Evolutionary conservation across 2,888 invertebrate species (phyloP).

Genomic region (Acronicta aceris): DNA sequence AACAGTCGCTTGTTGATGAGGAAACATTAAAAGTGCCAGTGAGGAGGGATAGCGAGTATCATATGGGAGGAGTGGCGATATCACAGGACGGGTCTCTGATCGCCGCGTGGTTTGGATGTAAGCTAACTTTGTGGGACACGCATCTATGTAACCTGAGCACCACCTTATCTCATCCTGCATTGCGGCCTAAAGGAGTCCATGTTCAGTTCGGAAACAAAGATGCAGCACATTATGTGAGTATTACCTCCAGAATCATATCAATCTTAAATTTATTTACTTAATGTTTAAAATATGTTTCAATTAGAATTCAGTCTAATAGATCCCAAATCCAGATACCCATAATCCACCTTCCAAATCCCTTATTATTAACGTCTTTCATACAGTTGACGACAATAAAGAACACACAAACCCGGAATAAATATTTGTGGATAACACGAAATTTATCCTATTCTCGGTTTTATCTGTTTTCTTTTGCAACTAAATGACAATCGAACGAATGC

Average conservation of each 20-base stretch:
- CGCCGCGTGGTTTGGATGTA: constrained; percentile 87
- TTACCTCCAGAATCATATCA: neutral
- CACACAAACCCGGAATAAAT: too few relatives aligned
- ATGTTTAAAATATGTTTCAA: too few relatives aligned
- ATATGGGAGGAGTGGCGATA: constrained; percentile 83
- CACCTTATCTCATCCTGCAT: constrained; percentile 80
- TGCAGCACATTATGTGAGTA: constrained; percentile 85
- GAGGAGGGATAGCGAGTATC: constrained; percentile 63
- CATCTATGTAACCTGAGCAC: constrained; percentile 79
- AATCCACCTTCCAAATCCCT: too few relatives aligned
- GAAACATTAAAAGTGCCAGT: constrained; percentile 54
- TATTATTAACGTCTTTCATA: too few relatives aligned
- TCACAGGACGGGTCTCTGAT: constrained; percentile 85
- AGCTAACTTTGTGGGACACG: constrained; percentile 84
- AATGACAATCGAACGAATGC: too few relatives aligned
- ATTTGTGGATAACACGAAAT: too few relatives aligned
- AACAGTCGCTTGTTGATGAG: constrained; percentile 57
- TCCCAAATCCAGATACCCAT: too few relatives aligned
- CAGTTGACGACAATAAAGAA: too few relatives aligned
- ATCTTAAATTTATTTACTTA: too few relatives aligned
- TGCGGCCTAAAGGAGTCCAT: constrained; percentile 80
- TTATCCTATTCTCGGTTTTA: too few relatives aligned
- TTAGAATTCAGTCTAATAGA: too few relatives aligned
- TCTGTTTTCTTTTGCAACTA: too few relatives aligned
- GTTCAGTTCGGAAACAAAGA: constrained; percentile 83